phyloP scores from a whole-genome alignment of 2,113 vertebrate genomes.

The Myotis davidii region DNA sequence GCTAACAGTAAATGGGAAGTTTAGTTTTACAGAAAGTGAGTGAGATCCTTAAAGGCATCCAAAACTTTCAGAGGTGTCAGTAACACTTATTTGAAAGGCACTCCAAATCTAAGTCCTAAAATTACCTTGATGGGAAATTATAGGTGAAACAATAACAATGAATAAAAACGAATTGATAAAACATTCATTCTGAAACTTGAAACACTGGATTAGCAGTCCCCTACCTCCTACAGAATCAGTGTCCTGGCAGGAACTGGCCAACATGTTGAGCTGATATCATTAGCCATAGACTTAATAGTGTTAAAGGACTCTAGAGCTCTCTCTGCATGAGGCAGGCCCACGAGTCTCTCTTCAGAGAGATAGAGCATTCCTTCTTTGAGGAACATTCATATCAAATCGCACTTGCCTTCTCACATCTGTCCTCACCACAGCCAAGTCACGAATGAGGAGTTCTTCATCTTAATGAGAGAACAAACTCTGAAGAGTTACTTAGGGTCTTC shows the following conservation, averaged over 20 bases:
- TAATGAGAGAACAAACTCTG: not conserved
- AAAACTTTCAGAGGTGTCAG: not conserved
- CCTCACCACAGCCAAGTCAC: not conserved
- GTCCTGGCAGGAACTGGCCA: not conserved
- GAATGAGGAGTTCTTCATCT: not conserved
- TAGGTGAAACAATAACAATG: not conserved
- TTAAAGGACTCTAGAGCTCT: not conserved
- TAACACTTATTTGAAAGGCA: not conserved
- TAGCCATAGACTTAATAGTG: not conserved
- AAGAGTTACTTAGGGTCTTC: not conserved
- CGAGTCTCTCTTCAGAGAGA: not conserved
- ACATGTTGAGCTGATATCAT: not conserved
- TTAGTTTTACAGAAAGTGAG: not conserved
- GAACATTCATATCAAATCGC: not conserved
- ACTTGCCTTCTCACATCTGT: not conserved
- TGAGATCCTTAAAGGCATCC: not conserved
- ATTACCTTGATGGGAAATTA: not conserved
- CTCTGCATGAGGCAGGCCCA: accelerated
- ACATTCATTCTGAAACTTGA: not conserved
- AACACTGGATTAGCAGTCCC: not conserved
- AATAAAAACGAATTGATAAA: not conserved
- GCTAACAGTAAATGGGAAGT: not conserved
- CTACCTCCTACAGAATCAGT: not conserved
- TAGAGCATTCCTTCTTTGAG: accelerated
- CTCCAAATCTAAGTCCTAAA: not conserved